phyloP scores from a whole-genome alignment of 2,888 invertebrate genomes.

The Trachelus troglodyta region DNA sequence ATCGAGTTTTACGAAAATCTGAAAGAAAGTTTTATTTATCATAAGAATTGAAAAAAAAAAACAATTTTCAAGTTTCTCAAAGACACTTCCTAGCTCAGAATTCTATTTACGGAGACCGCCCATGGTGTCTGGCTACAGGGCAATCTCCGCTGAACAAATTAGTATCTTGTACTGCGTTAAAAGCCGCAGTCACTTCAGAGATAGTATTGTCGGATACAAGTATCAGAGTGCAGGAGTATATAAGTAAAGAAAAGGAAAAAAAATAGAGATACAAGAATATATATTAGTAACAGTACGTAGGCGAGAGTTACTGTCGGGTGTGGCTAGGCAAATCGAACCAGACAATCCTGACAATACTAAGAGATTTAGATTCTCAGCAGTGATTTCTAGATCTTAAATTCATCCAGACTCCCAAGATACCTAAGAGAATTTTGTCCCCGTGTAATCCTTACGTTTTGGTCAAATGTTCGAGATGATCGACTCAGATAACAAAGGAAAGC shows the following conservation, averaged over 20 bases:
- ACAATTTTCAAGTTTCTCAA: background rate
- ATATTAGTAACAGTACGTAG: background rate
- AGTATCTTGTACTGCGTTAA: conserved; percentile 5
- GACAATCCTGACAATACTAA: background rate
- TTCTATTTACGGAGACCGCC: conserved; percentile 1
- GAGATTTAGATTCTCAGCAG: conserved; percentile 2
- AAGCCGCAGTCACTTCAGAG: background rate
- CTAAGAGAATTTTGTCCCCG: conserved; percentile 6
- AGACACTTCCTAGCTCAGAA: background rate
- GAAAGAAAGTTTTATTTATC: background rate
- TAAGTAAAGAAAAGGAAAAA: background rate
- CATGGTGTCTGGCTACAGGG: background rate
- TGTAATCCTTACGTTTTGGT: conserved; percentile 14
- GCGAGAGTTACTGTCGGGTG: background rate
- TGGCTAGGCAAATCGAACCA: background rate
- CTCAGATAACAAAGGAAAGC: conserved; percentile 14
- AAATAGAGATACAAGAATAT: no score
- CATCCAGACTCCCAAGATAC: background rate
- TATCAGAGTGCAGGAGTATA: background rate
- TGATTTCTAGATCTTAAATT: conserved; percentile 1
- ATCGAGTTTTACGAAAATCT: background rate
- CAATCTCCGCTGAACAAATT: conserved; percentile 3
- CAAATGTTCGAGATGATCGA: conserved; percentile 22
- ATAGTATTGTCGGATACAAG: background rate
- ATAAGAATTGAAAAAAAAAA: background rate